Evolutionary conservation across 2,888 invertebrate species (phyloP).

Genomic region (Apotomis capreana): DNA sequence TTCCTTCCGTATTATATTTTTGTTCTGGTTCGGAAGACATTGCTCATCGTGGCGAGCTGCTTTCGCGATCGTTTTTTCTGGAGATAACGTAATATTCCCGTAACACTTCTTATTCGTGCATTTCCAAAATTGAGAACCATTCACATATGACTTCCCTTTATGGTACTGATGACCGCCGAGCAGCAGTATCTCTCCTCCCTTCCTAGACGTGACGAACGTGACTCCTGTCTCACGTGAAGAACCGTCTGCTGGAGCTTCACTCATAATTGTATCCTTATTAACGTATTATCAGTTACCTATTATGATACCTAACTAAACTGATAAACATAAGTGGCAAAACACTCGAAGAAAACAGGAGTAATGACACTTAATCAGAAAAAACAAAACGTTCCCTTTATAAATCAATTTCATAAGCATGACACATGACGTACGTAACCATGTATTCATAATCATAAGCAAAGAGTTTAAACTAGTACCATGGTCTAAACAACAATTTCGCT

Average conservation of each 20-base stretch:
- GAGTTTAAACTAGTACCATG: slow-evolving; percentile 6
- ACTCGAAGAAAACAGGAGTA: slow-evolving; percentile 1
- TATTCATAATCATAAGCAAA: slow-evolving; percentile 6
- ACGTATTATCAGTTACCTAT: slow-evolving; percentile 6
- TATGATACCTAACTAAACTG: slow-evolving; percentile 4
- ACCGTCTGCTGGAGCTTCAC: background rate
- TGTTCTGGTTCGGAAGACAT: background rate
- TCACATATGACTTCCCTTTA: background rate
- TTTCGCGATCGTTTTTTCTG: slow-evolving; percentile 4
- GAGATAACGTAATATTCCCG: background rate
- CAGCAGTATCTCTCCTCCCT: slow-evolving; percentile 3
- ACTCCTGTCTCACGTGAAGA: slow-evolving; percentile 5
- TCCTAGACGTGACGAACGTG: slow-evolving; percentile 3
- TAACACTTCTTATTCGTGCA: slow-evolving; percentile 1
- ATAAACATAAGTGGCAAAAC: slow-evolving; percentile 6
- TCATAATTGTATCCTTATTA: slow-evolving; percentile 4
- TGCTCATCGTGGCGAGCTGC: background rate
- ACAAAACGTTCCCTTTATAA: slow-evolving; percentile 2
- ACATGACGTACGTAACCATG: slow-evolving; percentile 5
- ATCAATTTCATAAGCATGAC: slow-evolving; percentile 6
- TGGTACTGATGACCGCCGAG: slow-evolving; percentile 3
- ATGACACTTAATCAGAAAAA: slow-evolving; percentile 6
- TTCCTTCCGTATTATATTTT: slow-evolving; percentile 6
- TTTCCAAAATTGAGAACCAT: slow-evolving; percentile 6
- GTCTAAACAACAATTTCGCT: background rate